Evolutionary conservation across 92 coral and sea anemone genomes (phyloP), one percentile per base, ranked within the genome.

Genomic region (Paramuricea clavata): DNA sequence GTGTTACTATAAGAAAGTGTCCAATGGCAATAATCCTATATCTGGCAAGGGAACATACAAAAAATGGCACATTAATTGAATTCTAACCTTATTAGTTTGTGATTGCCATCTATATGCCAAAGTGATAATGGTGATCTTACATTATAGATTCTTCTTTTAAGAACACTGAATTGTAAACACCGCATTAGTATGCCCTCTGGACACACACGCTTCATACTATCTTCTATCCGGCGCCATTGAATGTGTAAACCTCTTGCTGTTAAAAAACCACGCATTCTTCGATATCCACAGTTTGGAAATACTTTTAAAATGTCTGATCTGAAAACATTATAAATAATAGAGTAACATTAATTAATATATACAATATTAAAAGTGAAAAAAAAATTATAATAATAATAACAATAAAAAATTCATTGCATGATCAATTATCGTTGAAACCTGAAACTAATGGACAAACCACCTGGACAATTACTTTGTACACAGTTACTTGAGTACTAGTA

Each of bases 251-350:
- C 86, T 30, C 78, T 86, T 49, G 92, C 92, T 88, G 85, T 65
- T 57, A 91, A 85, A 74, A 61, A 69, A 43, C 94, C 94, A 25
- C 90, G 49, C 92, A 88, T 91, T 59, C 88, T 85, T 31, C 87
- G 42, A 76, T 89, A 92, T 41, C 92, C 94, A 89, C 92, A 85
- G 86, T 92, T 89, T 81, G 94, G 94, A 72, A 92, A 92, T 85
- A 87, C 75, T 57, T 59, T 69, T 84, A 89, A 78, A 85, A 74
- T 43, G 28, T 33, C 68, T 26, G 83, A 34, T 49, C 70, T 62
- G 70, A 26, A 62, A 62, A 26, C 34, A 62, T 1, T 3, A 50
- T 50, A 50, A 4, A 39, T 39, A 39, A 10, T 39, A 39, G 4
- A 39, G 10, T 39, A 39, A 39, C 44, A 4, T 39, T 39, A 10